A percentile compares a stretch with the other conserved stretches of the same genome.
phyloP scores from a whole-genome alignment of 2,797 vertebrate species.

The Cryptoprocta ferox region DNA sequence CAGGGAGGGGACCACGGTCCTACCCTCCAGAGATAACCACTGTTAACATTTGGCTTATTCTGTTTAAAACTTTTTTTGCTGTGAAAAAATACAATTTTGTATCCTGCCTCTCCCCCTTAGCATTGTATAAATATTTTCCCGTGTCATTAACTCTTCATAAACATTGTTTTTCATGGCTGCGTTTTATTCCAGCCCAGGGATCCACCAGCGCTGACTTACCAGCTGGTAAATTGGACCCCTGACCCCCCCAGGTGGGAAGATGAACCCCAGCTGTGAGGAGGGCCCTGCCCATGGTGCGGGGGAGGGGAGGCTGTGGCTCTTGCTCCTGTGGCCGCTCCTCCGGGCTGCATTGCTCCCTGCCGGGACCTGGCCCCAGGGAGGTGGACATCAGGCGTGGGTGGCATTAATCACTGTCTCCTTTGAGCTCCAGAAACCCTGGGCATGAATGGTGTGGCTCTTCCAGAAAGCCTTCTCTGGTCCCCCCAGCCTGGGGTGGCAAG shows the following conservation, averaged over 20 bases:
- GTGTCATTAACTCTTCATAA: not conserved
- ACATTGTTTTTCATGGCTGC: not conserved
- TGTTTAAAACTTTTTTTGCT: constrained; percentile 22
- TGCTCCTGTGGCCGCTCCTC: not conserved
- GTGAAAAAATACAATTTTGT: constrained; percentile 46
- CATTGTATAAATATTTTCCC: constrained; percentile 34
- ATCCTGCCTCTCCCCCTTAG: not conserved
- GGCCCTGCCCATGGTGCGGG: not conserved
- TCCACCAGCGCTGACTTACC: not conserved
- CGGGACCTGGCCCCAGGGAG: not conserved
- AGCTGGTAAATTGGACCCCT: not conserved
- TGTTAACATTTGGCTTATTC: constrained; percentile 17
- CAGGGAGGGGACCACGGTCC: not conserved
- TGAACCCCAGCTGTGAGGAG: not conserved
- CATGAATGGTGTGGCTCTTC: not conserved
- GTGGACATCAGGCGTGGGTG: not conserved
- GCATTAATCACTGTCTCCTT: not conserved
- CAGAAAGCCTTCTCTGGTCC: not conserved
- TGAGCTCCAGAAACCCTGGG: not conserved
- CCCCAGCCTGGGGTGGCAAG: not conserved
- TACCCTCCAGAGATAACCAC: not conserved
- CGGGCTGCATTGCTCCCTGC: not conserved
- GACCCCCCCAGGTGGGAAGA: not conserved
- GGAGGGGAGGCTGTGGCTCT: not conserved
- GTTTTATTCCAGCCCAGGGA: not conserved